Evolutionary conservation across 2,113 vertebrate genomes (phyloP).

Genomic region (Nothocercus julius): DNA sequence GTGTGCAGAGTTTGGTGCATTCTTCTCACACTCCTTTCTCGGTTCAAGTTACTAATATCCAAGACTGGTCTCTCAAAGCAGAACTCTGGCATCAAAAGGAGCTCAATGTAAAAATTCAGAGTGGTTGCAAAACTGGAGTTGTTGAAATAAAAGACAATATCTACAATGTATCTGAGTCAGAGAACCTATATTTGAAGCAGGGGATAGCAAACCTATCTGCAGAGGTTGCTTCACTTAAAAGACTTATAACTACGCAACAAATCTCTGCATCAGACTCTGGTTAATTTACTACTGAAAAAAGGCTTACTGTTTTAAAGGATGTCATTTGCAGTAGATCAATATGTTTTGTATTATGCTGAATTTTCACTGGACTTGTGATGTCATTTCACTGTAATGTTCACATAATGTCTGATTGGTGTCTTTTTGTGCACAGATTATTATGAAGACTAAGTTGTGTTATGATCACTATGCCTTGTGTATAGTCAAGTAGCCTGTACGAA

Average conservation of each 20-base stretch:
- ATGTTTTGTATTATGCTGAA: constrained; percentile 81
- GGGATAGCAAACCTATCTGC: constrained; percentile 83
- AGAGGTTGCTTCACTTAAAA: constrained; percentile 86
- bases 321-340: constrained; percentile 78
- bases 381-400: constrained; percentile 89
- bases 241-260: constrained; percentile 83
- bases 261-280: constrained; percentile 85
- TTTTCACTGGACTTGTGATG: constrained; percentile 87
- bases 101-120: constrained; percentile 77
- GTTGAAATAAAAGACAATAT: constrained; percentile 79
- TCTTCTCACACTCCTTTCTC: constrained; percentile 86
- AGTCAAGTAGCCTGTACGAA: constrained; percentile 78
- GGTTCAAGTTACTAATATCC: constrained; percentile 88
- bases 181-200: constrained; percentile 84
- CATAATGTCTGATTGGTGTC: constrained; percentile 80
- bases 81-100: constrained; percentile 87
- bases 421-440: constrained; percentile 83
- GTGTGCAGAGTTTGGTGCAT: constrained; percentile 73
- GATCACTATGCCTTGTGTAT: constrained; percentile 83
- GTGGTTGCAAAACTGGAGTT: constrained; percentile 71
- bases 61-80: constrained; percentile 88
- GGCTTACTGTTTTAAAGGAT: constrained; percentile 71
- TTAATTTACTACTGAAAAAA: constrained; percentile 79
- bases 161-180: constrained; percentile 79
- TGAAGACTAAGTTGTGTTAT: constrained; percentile 77